Base-by-base conservation (phyloP, 2,888 invertebrate genomes). In the Protophormia terraenovae region DNA sequence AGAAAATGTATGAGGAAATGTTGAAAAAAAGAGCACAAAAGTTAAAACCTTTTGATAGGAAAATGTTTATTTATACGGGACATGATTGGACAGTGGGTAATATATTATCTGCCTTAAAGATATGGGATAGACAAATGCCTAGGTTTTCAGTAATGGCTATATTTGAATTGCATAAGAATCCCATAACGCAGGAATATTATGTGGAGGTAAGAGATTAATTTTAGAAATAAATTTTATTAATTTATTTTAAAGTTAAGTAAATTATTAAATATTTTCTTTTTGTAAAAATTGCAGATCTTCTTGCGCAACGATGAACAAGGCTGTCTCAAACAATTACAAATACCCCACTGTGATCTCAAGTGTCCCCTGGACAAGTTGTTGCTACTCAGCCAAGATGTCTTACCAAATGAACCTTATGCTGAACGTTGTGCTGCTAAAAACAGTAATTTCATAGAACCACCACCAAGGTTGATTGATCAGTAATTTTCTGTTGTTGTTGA, bases 1-100 rank as follows among this genome's bases (percentile, higher is more conserved):
- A 94, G 86, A 95, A 95, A 89, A 93, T 96, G 86, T 90, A 94
- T 2, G 88, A 91, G 0, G 95, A 95, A 88, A 95, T 96, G 95
- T 88, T 93, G 64, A 91, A 90, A 7, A 94, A 94, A 88, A 91
- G 91, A 0, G 89, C 91, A 0, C 93, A 92, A 12, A 93, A 88
- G 0, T 85, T 94, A 0, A 90, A 90, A 45, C 94, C 94, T 6
- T 89, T 89, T 41, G 90, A 92, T 16, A 92, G 94, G 6, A 95
- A 95, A 90, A 93, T 95, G 88, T 95, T 93, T 87, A 93, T 95
- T 81, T 96, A 95, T 89, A 94, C 95, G 0, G 96, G 95, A 0
- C 97, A 97, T 89, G 97, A 97, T 90, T 95, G 95, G n/a, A 96
- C 96, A 0, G 93, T 97, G 14, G 94, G 95, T 0, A 95, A 95